Conservation (phyloP, 2,113 vertebrate genomes). For the Heterocephalus glaber region DNA sequence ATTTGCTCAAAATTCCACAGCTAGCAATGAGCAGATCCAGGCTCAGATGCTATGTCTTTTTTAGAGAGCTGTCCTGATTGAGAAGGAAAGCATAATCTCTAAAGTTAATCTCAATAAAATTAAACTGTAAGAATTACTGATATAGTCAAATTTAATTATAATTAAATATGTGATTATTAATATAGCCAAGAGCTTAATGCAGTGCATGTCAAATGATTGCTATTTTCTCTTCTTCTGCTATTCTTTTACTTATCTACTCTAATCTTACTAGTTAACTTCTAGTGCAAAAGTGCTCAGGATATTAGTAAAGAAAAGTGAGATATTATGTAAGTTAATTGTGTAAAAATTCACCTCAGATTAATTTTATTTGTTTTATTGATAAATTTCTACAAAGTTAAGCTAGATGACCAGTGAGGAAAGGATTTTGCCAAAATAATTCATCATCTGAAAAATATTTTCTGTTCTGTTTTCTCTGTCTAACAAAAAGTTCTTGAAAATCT, state of each 20-base stretch:
- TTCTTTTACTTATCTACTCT: not conserved
- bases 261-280: not conserved
- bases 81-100: not conserved
- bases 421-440: conserved; percentile 19
- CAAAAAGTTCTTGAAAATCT: not conserved
- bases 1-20: not conserved
- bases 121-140: not conserved
- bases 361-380: not conserved
- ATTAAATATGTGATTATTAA: not conserved
- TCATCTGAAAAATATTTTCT: not conserved
- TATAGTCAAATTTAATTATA: not conserved
- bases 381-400: conserved; percentile 1
- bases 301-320: not conserved
- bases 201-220: not conserved
- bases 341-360: not conserved
- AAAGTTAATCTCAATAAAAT: not conserved
- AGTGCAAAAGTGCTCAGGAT: not conserved
- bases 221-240: not conserved
- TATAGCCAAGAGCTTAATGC: not conserved
- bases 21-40: not conserved
- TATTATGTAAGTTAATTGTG: not conserved
- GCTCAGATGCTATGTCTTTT: not conserved
- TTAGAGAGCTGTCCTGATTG: not conserved
- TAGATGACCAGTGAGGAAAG: not conserved
- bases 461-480: not conserved